Conservation (phyloP, 92 coral and sea anemone species). For the Porites lobata region DNA sequence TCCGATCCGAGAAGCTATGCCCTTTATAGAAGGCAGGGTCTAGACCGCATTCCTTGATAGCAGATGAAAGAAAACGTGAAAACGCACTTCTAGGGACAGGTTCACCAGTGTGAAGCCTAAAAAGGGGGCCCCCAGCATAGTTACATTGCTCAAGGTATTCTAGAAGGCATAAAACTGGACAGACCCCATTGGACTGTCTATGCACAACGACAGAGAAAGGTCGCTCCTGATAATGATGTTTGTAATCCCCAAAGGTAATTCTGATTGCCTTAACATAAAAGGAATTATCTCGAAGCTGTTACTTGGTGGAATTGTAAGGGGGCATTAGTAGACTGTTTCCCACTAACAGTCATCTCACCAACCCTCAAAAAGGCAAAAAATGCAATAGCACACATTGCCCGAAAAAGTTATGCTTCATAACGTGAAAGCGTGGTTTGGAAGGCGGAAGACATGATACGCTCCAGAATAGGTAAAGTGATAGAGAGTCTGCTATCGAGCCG, state of each 20-base stretch:
- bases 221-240: not conserved
- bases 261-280: not conserved
- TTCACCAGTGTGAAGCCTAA: not conserved
- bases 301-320: slow-evolving; percentile 44
- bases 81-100: slow-evolving; percentile 40
- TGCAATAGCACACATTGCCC: slow-evolving; percentile 54
- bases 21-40: slow-evolving; percentile 39
- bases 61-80: slow-evolving; percentile 20
- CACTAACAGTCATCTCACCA: slow-evolving; percentile 43
- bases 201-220: not conserved
- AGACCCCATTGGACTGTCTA: not conserved
- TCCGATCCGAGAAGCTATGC: slow-evolving; percentile 60
- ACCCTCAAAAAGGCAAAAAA: slow-evolving; percentile 47
- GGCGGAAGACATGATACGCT: slow-evolving; percentile 17
- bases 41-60: slow-evolving; percentile 27
- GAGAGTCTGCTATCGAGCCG: slow-evolving; percentile 50
- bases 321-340: not conserved
- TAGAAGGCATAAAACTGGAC: not conserved
- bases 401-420: slow-evolving; percentile 29
- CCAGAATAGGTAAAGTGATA: slow-evolving; percentile 50
- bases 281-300: not conserved
- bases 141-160: not conserved
- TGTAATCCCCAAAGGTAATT: slow-evolving; percentile 29
- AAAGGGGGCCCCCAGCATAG: slow-evolving; percentile 26
- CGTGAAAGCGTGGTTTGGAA: not conserved